These are phyloP conservation scores for Amphipoea lucens DNA, from an alignment of 2,888 invertebrate species.

Conservation along the genomic window DNA sequence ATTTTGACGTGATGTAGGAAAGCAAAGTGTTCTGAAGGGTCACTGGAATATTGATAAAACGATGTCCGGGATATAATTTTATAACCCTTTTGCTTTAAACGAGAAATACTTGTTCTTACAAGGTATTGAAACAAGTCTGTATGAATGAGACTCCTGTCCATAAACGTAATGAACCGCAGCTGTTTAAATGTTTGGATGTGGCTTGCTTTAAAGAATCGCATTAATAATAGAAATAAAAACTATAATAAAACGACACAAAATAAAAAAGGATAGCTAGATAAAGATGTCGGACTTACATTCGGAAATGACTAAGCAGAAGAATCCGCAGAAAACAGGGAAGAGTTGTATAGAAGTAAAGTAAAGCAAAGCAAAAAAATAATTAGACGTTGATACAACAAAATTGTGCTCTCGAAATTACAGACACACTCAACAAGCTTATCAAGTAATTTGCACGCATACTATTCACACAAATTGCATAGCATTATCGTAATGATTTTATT, in stretches of 20 bases:
- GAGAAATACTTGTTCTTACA: constrained; percentile 48
- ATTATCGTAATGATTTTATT: constrained; percentile 19
- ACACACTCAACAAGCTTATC: background rate
- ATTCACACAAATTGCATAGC: constrained; percentile 8
- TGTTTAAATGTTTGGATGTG: constrained; percentile 27
- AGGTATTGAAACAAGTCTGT: constrained; percentile 48
- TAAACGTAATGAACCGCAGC: constrained; percentile 15
- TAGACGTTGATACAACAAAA: background rate
- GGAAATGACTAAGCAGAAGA: background rate
- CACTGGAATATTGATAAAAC: constrained; percentile 34
- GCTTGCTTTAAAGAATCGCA: background rate
- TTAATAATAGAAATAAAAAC: background rate
- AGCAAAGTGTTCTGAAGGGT: constrained; percentile 8
- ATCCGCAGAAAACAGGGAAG: background rate
- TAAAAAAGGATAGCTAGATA: no score
- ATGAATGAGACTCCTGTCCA: constrained; percentile 41
- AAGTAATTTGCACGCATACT: constrained; percentile 8
- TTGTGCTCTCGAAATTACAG: background rate
- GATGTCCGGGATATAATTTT: constrained; percentile 50
- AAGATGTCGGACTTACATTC: no score
- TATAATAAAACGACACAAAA: background rate
- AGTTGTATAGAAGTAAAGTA: background rate
- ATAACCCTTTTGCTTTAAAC: constrained; percentile 56
- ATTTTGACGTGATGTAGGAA: background rate
- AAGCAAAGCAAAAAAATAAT: background rate